Conservation (phyloP, 1,140 invertebrate species). For the Drosophila bifasciata region DNA sequence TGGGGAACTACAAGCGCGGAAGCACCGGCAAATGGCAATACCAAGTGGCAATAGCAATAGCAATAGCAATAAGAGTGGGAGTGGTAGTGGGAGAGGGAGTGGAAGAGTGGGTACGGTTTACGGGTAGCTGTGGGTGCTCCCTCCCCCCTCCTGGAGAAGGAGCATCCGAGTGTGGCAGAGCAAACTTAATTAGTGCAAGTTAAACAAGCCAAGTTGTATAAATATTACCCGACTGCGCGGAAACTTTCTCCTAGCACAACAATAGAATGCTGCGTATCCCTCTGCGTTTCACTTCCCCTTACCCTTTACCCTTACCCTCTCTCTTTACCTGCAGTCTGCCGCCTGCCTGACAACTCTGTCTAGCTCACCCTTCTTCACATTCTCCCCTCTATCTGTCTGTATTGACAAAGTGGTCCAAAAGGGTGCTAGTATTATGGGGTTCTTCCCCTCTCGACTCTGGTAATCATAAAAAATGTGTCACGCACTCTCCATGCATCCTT, state of each 20-base stretch:
- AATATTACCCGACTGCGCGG: constrained; percentile 66
- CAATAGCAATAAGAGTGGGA: too few species aligned
- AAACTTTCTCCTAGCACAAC: constrained; percentile 71
- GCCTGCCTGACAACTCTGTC: not conserved
- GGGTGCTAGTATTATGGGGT: too few species aligned
- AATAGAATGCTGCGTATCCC: constrained; percentile 59
- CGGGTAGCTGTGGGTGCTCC: too few species aligned
- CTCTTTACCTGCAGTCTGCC: too few species aligned
- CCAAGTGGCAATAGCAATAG: too few species aligned
- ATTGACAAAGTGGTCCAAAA: constrained; percentile 75
- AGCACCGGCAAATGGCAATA: not conserved
- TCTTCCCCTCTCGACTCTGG: constrained; percentile 8
- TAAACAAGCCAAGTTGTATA: constrained; percentile 78
- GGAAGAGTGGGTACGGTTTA: too few species aligned
- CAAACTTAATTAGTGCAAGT: constrained; percentile 79
- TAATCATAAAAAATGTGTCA: constrained; percentile 65
- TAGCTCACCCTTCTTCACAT: not conserved
- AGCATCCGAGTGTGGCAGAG: constrained; percentile 73
- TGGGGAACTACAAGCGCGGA: constrained; percentile 17
- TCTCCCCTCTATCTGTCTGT: constrained; percentile 15
- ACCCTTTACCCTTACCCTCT: too few species aligned
- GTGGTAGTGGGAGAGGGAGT: too few species aligned
- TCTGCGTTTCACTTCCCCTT: not conserved
- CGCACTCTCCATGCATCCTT: constrained; percentile 25
- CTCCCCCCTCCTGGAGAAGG: constrained; percentile 26